Percentiles rank a stretch among this genome's conserved stretches.
phyloP scores from a whole-genome alignment of 1,140 invertebrate genomes.

The Heliothis subflexa region DNA sequence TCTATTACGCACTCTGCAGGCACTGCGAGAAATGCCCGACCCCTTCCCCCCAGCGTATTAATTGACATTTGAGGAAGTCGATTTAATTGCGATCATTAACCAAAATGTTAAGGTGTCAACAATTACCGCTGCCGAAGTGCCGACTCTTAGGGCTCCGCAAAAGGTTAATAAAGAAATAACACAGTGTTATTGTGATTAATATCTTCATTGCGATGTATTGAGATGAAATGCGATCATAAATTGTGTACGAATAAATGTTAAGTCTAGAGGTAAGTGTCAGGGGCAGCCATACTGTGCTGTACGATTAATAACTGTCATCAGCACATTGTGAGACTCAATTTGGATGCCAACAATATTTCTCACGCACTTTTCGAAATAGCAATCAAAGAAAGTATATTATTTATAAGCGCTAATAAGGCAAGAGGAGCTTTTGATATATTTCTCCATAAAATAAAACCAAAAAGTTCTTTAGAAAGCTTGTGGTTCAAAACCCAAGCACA shows the following conservation, averaged over 20 bases:
- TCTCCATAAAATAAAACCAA: too few relatives aligned
- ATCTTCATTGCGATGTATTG: constrained; percentile 20
- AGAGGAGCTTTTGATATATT: too few relatives aligned
- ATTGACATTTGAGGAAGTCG: constrained; percentile 46
- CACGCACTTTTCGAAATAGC: background rate
- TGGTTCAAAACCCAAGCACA: background rate
- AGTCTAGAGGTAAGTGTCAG: constrained; percentile 40
- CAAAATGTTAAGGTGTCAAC: constrained; percentile 42
- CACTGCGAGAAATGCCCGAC: constrained; percentile 39
- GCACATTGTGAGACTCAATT: constrained; percentile 13
- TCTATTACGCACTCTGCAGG: constrained; percentile 50
- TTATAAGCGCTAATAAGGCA: background rate
- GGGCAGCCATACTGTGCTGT: constrained; percentile 23
- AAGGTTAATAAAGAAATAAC: constrained; percentile 40
- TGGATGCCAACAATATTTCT: background rate
- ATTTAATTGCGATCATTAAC: constrained; percentile 36
- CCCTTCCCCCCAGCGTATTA: constrained; percentile 30
- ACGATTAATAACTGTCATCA: constrained; percentile 23
- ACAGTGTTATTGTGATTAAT: constrained; percentile 30
- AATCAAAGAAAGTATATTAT: background rate
- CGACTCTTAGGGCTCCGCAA: constrained; percentile 5
- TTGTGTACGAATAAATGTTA: constrained; percentile 21
- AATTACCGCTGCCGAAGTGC: constrained; percentile 14
- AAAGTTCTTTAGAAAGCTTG: background rate
- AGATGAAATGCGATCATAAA: constrained; percentile 27